phyloP scores from a whole-genome alignment of 2,888 invertebrate species.

The Lithophane semibrunnea region DNA sequence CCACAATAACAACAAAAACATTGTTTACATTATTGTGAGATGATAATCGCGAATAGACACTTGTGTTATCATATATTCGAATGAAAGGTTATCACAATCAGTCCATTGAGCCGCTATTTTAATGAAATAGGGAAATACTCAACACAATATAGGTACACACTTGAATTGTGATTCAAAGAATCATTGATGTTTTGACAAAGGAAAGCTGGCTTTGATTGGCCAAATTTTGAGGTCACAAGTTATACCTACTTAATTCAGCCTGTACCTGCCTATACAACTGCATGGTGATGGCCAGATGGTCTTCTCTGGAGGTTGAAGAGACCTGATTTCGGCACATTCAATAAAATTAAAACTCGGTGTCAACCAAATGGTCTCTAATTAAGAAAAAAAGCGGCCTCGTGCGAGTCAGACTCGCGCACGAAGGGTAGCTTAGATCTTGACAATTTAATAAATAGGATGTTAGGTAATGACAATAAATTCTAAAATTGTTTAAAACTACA shows the following conservation, averaged over 20 bases:
- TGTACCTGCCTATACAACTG: not conserved
- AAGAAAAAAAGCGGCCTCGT: no score
- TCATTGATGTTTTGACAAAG: not conserved
- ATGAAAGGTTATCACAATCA: slow-evolving; percentile 46
- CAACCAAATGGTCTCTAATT: not conserved
- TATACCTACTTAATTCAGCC: not conserved
- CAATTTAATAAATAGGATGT: slow-evolving; percentile 24
- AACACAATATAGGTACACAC: slow-evolving; percentile 1
- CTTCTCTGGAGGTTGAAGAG: not conserved
- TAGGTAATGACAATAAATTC: slow-evolving; percentile 21
- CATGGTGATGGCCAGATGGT: not conserved
- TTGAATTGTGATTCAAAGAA: slow-evolving; percentile 11
- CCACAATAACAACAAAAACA: not conserved
- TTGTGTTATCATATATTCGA: slow-evolving; percentile 25
- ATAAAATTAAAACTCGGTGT: not conserved
- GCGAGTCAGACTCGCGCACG: no score
- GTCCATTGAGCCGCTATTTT: slow-evolving; percentile 31
- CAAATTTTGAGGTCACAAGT: not conserved
- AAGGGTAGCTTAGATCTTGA: not conserved
- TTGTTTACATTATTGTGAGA: slow-evolving; percentile 15
- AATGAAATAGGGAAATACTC: slow-evolving; percentile 19
- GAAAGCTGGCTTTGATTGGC: no score
- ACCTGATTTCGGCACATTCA: not conserved
- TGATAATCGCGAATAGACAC: slow-evolving; percentile 22
- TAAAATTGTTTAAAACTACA: slow-evolving; percentile 40